Percentiles rank a stretch among this genome's conserved stretches.
Evolutionary conservation across 2,113 vertebrate genomes (phyloP).

Genomic region (Rutilus rutilus): DNA sequence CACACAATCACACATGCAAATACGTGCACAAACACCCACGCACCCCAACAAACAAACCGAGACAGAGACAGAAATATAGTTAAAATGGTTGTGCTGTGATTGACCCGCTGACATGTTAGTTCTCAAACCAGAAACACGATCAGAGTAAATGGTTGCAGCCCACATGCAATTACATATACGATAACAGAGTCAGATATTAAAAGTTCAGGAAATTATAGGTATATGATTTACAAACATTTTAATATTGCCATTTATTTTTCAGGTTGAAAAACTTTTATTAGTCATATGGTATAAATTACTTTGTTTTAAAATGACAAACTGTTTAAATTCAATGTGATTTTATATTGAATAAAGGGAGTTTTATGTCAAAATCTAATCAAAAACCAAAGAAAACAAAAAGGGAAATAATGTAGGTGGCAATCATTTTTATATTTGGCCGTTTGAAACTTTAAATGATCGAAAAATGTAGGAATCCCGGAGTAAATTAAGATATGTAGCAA

Average conservation of each 20-base stretch:
- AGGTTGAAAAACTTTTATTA: not conserved
- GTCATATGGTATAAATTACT: not conserved
- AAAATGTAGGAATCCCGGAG: not conserved
- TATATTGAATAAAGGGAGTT: not conserved
- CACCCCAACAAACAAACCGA: conserved; percentile 28
- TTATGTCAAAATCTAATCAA: not conserved
- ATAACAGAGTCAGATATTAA: not conserved
- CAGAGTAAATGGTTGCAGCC: not conserved
- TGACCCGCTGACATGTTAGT: not conserved
- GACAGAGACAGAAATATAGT: conserved; percentile 35
- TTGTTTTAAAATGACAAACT: too few relatives aligned
- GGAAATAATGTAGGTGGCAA: not conserved
- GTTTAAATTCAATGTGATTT: not conserved
- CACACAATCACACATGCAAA: conserved; percentile 41
- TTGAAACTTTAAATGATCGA: not conserved
- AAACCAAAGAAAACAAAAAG: not conserved
- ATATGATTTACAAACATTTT: not conserved
- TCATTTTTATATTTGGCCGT: not conserved
- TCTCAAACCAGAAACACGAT: not conserved
- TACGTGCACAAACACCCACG: conserved; percentile 23
- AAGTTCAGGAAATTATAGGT: not conserved
- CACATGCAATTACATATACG: not conserved
- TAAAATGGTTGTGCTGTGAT: conserved; percentile 22
- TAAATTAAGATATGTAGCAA: conserved; percentile 24
- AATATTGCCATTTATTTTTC: not conserved